Percentiles rank a stretch among this genome's conserved stretches.
phyloP scores from a whole-genome alignment of 2,113 vertebrate species.

The Tragelaphus strepsiceros region DNA sequence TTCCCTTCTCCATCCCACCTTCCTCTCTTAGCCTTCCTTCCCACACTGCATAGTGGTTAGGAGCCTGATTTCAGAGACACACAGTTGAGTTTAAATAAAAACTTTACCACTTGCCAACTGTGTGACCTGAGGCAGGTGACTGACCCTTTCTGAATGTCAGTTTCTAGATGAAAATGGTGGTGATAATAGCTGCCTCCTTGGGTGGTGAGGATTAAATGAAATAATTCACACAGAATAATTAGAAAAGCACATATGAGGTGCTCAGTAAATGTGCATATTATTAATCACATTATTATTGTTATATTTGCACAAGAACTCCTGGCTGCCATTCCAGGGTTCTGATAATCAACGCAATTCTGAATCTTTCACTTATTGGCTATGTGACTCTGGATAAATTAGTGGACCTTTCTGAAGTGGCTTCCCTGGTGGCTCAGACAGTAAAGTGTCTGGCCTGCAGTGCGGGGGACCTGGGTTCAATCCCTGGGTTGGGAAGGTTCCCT shows the following conservation, averaged over 20 bases:
- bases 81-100: background rate
- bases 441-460: fast-evolving
- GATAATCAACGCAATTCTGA: background rate
- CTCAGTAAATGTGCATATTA: background rate
- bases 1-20: background rate
- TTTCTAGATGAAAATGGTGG: background rate
- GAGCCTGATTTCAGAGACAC: background rate
- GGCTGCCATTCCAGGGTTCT: background rate
- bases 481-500: too few species aligned
- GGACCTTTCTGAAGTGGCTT: background rate
- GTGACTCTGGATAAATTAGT: background rate
- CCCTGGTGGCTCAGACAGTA: too few species aligned
- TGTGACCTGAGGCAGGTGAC: background rate
- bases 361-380: background rate
- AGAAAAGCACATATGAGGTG: background rate
- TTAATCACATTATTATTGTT: background rate
- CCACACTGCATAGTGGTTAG: background rate
- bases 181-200: background rate
- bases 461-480: too few species aligned
- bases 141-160: background rate
- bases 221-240: background rate
- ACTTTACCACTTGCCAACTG: background rate
- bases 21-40: background rate
- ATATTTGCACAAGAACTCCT: background rate
- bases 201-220: background rate